These are phyloP conservation scores for Rhagologus leucostigma DNA, from an alignment of 2,113 vertebrate species.

Conservation along the genomic window DNA sequence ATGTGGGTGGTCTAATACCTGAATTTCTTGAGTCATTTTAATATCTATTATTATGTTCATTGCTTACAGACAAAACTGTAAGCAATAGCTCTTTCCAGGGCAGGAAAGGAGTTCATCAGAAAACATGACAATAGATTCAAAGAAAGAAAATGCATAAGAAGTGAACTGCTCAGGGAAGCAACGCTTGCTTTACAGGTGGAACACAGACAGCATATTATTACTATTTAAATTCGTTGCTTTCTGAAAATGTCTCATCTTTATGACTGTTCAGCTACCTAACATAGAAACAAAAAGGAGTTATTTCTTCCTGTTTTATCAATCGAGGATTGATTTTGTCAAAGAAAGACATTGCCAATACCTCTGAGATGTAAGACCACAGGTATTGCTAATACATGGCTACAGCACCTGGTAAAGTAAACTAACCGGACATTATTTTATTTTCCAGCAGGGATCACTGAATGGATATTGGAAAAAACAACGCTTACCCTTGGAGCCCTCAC, in stretches of 20 bases:
- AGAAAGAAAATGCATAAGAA: not conserved
- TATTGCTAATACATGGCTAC: not conserved
- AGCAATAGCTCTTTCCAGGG: not conserved
- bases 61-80: slow-evolving; percentile 14
- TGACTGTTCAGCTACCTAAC: not conserved
- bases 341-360: not conserved
- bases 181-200: not conserved
- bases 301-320: not conserved
- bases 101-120: slow-evolving; percentile 9
- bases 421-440: not conserved
- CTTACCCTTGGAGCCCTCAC: not conserved
- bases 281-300: not conserved
- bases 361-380: not conserved
- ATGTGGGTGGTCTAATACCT: not conserved
- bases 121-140: not conserved
- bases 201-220: not conserved
- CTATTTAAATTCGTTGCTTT: not conserved
- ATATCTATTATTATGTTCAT: not conserved
- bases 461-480: not conserved
- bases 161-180: not conserved
- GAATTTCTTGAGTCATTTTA: slow-evolving; percentile 11
- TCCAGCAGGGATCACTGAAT: not conserved
- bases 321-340: not conserved
- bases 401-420: not conserved
- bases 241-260: not conserved